These are phyloP conservation scores for Melanotaenia pygmaea DNA, from an alignment of 2,797 vertebrate species.

Conservation along the genomic window DNA sequence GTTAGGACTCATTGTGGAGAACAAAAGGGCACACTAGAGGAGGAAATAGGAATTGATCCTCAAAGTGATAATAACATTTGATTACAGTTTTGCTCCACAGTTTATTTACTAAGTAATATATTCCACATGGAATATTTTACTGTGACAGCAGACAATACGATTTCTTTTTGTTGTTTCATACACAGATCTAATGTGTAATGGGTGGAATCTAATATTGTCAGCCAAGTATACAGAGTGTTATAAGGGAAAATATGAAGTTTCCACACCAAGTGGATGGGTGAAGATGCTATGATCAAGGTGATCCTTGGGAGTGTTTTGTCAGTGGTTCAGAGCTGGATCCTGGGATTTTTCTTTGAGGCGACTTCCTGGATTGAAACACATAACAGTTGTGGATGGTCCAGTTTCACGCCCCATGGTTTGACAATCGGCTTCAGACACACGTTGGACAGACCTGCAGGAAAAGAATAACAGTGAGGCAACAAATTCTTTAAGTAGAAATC, in stretches of 20 bases:
- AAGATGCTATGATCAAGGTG: constrained; percentile 39
- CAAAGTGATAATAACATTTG: constrained; percentile 70
- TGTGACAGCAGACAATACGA: constrained; percentile 43
- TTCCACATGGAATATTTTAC: constrained; percentile 65
- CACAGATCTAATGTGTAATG: constrained; percentile 53
- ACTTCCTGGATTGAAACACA: constrained; percentile 75
- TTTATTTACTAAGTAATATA: constrained; percentile 67
- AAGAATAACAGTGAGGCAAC: constrained; percentile 16
- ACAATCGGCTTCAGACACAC: constrained; percentile 30
- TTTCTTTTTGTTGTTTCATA: constrained; percentile 44
- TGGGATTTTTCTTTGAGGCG: constrained; percentile 72
- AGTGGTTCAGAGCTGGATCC: constrained; percentile 61
- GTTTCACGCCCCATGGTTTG: constrained; percentile 66
- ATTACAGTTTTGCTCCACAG: constrained; percentile 52
- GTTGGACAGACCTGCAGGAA: constrained; percentile 49
- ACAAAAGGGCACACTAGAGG: constrained; percentile 38
- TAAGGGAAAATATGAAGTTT: constrained; percentile 59
- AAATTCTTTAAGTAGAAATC: constrained; percentile 11
- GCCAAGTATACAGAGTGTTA: constrained; percentile 35
- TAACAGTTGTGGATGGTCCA: constrained; percentile 60
- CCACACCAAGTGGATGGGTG: constrained; percentile 36
- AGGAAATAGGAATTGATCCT: constrained; percentile 64
- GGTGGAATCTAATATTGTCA: constrained; percentile 50
- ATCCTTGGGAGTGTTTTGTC: constrained; percentile 50
- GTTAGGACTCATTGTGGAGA: constrained; percentile 84